Conservation (phyloP, 2,888 invertebrate genomes). For the Drosophila kambysellisi region DNA sequence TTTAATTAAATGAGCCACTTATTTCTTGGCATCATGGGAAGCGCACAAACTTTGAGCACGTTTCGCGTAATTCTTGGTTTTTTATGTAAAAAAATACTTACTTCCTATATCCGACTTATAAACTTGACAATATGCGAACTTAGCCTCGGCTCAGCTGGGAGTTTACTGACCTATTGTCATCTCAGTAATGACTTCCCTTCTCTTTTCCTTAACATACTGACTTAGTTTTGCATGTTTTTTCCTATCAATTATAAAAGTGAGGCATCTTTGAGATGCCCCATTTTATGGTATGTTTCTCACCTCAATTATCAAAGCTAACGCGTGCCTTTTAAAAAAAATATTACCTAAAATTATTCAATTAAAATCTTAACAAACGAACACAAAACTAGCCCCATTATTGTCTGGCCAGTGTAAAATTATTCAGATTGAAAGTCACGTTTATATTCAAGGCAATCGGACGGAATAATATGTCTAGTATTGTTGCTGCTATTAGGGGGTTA, state of each 20-base stretch:
- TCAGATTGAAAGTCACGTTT: slow-evolving; percentile 20
- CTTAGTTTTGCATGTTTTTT: neutral
- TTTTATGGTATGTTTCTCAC: neutral
- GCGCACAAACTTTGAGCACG: neutral
- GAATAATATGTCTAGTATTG: neutral
- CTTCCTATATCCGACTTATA: slow-evolving; percentile 25
- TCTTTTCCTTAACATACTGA: slow-evolving; percentile 15
- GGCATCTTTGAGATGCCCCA: neutral
- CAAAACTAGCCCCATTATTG: slow-evolving; percentile 4
- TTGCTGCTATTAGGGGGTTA: neutral
- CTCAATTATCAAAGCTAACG: slow-evolving; percentile 7
- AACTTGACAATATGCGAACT: neutral
- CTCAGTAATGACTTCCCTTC: slow-evolving; percentile 5
- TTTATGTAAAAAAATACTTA: slow-evolving; percentile 27
- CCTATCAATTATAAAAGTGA: neutral
- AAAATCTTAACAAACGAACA: slow-evolving; percentile 4
- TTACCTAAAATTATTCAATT: slow-evolving; percentile 19
- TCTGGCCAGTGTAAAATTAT: neutral
- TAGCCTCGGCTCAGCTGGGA: slow-evolving; percentile 4
- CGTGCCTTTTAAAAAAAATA: slow-evolving; percentile 12
- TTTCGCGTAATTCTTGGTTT: neutral
- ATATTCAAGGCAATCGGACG: slow-evolving; percentile 13
- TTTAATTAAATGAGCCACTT: slow-evolving; percentile 5
- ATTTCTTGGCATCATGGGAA: slow-evolving; percentile 3
- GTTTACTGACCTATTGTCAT: slow-evolving; percentile 19